These are phyloP conservation scores for Parelbella ahira DNA, from an alignment of 2,888 invertebrate genomes.

Conservation along the genomic window DNA sequence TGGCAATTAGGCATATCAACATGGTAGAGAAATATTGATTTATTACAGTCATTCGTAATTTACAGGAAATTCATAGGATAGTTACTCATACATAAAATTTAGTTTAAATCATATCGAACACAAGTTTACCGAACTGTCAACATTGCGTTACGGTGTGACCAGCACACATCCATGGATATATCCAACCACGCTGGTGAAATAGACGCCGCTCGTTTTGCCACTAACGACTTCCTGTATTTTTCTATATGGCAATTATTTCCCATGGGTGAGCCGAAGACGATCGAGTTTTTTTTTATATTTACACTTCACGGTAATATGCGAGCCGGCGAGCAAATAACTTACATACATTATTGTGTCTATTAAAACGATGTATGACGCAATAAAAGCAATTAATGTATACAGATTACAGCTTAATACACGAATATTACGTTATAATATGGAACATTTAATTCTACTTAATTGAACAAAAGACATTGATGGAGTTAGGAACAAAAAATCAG, in stretches of 20 bases:
- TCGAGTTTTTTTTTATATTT: constrained; percentile 15
- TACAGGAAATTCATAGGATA: too few relatives aligned
- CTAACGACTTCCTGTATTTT: constrained; percentile 79
- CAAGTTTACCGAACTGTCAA: too few relatives aligned
- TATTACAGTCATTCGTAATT: too few relatives aligned
- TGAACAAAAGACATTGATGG: background rate
- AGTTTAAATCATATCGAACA: too few relatives aligned
- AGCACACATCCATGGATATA: constrained; percentile 35
- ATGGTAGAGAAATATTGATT: too few relatives aligned
- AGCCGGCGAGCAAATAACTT: constrained; percentile 29
- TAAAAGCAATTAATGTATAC: constrained; percentile 18
- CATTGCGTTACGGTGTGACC: constrained; percentile 47
- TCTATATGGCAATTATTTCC: constrained; percentile 73
- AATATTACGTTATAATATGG: constrained; percentile 14
- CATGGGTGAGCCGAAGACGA: constrained; percentile 64
- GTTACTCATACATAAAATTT: too few relatives aligned
- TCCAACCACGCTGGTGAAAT: constrained; percentile 60
- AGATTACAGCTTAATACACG: constrained; percentile 5
- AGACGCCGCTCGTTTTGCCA: constrained; percentile 67
- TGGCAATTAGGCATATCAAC: too few relatives aligned
- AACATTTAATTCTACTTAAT: constrained; percentile 14
- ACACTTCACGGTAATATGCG: constrained; percentile 20
- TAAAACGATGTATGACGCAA: constrained; percentile 19
- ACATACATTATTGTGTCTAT: constrained; percentile 23
- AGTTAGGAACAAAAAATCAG: too few relatives aligned